Conservation (phyloP, 2,797 vertebrate species). For the Sebastes umbrosus region DNA sequence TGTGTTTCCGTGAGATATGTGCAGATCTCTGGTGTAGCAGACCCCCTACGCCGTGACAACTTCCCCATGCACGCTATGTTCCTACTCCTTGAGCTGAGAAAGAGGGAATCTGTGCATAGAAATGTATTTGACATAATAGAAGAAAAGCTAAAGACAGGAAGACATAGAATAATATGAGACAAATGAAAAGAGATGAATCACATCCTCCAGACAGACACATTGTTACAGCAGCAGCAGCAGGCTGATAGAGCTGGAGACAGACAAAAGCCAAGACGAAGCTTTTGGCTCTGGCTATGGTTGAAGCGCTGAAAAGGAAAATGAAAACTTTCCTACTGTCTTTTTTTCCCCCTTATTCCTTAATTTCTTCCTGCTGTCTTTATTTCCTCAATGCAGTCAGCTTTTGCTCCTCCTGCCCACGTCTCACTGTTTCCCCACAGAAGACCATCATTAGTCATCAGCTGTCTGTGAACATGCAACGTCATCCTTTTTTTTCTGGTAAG, state of each 20-base stretch:
- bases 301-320: slow-evolving; percentile 18
- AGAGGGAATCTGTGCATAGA: slow-evolving; percentile 12
- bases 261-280: slow-evolving; percentile 28
- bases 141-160: slow-evolving; percentile 12
- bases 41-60: background rate
- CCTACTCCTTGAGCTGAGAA: slow-evolving; percentile 21
- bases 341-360: slow-evolving; percentile 14
- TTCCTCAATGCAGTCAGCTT: slow-evolving; percentile 19
- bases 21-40: background rate
- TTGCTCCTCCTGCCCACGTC: background rate
- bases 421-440: slow-evolving; percentile 12
- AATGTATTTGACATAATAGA: slow-evolving; percentile 35
- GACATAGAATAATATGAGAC: slow-evolving; percentile 31
- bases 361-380: slow-evolving; percentile 1
- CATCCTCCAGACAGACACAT: slow-evolving; percentile 45
- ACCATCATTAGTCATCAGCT: slow-evolving; percentile 41
- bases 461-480: slow-evolving; percentile 24
- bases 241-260: slow-evolving; percentile 22
- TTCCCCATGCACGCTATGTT: background rate
- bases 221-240: slow-evolving; percentile 19
- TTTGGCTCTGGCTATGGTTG: slow-evolving; percentile 16
- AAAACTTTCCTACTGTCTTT: slow-evolving; percentile 26
- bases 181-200: slow-evolving; percentile 53
- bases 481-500: slow-evolving; percentile 9
- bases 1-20: slow-evolving; percentile 26